Conservation (phyloP, 2,797 vertebrate genomes). For the Rhinatrema bivittatum region DNA sequence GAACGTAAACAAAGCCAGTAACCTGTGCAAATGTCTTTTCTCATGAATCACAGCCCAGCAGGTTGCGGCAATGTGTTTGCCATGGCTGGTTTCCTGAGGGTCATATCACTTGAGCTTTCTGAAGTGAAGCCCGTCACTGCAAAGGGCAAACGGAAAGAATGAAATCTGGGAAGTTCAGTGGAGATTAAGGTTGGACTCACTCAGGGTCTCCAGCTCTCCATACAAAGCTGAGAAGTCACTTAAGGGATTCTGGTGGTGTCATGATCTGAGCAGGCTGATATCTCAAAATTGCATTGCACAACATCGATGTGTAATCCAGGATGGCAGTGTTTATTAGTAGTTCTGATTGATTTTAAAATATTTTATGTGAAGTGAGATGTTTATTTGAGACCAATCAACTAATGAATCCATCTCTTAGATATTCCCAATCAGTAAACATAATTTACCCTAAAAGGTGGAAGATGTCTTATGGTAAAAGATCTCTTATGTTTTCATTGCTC, state of each 20-base stretch:
- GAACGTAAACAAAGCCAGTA: neutral
- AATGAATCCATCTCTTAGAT: too few relatives aligned
- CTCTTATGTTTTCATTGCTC: too few relatives aligned
- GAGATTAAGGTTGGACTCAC: conserved; percentile 2
- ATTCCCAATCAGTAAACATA: too few relatives aligned
- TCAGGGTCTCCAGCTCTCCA: too few relatives aligned
- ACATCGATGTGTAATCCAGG: conserved; percentile 2
- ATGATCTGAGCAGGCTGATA: conserved; percentile 5
- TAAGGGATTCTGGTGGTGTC: neutral
- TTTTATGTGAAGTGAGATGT: too few relatives aligned
- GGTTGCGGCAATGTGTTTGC: neutral
- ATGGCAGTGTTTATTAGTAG: too few relatives aligned
- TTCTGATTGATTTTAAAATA: too few relatives aligned
- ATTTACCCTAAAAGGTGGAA: too few relatives aligned
- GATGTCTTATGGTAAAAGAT: too few relatives aligned
- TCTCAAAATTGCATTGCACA: conserved; percentile 13
- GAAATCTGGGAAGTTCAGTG: conserved; percentile 2
- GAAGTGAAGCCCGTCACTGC: neutral
- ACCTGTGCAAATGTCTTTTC: neutral
- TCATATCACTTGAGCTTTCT: neutral
- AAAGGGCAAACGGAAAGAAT: neutral
- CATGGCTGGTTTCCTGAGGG: neutral
- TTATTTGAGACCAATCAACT: too few relatives aligned
- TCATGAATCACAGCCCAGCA: too few relatives aligned
- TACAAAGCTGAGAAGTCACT: too few relatives aligned